Base-by-base conservation (phyloP, 2,888 invertebrate species). In the Stramonita haemastoma region DNA sequence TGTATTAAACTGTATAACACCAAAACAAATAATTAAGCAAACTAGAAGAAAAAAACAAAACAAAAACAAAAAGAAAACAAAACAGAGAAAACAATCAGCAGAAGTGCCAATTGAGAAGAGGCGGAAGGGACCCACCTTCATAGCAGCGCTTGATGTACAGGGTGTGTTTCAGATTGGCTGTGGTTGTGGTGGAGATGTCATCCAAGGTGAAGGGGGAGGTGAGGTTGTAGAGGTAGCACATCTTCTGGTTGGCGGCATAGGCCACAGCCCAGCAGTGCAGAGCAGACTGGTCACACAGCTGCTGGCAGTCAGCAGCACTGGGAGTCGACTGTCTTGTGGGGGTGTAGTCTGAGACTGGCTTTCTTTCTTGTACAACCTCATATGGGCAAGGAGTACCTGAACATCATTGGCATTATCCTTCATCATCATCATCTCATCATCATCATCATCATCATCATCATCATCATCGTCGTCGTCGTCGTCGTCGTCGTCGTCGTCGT, bases 181-280 rank as follows among this genome's bases (percentile, higher is more conserved):
- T 73, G 1, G 34, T 66, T n/a, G 70, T 56, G 8, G 36, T 29
- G 1, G 19, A 5, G 5, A 29, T 32, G 73, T 85, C 85, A 70
- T 89, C 89, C 17, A 89, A 89, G 56, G 34, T 19, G 34, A 89
- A 89, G 0, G 89, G 89, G n/a, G 89, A 89, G 11, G 85, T 85
- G 46, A n/a, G 73, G 13, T 84, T 83, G 34, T 85, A 89, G 29
- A 89, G 17, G 0, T 13, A 56, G 19, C 89, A 89, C 32, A 17
- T 26, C 11, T 15, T 32, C 0, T 2, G 22, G 8, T 32, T 26
- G 0, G 6, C 29, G 26, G 36, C 70, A n/a, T n/a, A 32, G 19
- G 89, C 73, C 0, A 36, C 89, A 4, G 89, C 89, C 89, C 89
- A 89, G 57, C 89, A 89, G 22, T 56, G 56, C 17, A 89, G 19